phyloP scores from a whole-genome alignment of 2,888 invertebrate genomes.

The Mayetiola destructor region DNA sequence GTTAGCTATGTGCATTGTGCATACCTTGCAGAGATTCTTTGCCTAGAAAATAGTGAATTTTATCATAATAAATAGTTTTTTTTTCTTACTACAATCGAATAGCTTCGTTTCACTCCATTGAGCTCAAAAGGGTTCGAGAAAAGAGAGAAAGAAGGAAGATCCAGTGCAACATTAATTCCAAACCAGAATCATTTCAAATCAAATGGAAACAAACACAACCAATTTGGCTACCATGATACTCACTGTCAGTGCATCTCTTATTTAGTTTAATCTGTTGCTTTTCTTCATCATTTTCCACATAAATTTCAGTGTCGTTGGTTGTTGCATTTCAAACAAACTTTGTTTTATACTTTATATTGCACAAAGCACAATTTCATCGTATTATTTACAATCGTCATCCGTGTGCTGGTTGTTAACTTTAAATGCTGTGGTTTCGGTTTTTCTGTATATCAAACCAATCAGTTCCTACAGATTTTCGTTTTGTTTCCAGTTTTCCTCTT shows the following conservation, averaged over 20 bases:
- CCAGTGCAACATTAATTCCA: no score
- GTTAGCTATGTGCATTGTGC: neutral
- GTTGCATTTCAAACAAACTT: neutral
- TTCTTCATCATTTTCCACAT: neutral
- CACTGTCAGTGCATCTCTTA: slow-evolving; percentile 6
- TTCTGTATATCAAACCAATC: no score
- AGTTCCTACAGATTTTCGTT: no score
- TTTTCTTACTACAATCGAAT: neutral
- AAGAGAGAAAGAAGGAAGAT: no score
- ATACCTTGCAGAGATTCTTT: neutral
- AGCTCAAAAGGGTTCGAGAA: no score
- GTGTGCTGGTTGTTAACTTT: slow-evolving; percentile 9
- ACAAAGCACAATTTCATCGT: no score
- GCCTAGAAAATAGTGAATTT: neutral
- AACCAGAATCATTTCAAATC: no score
- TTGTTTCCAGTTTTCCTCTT: no score
- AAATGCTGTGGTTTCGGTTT: slow-evolving; percentile 5
- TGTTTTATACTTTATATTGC: neutral
- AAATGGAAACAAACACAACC: no score
- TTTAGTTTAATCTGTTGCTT: no score
- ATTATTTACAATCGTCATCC: neutral
- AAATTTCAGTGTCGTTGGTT: slow-evolving; percentile 8
- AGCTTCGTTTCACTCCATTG: no score
- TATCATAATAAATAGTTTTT: neutral
- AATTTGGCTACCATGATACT: slow-evolving; percentile 5